Evolutionary conservation across 2,888 invertebrate species (phyloP).

Genomic region (Ophion ellenae): DNA sequence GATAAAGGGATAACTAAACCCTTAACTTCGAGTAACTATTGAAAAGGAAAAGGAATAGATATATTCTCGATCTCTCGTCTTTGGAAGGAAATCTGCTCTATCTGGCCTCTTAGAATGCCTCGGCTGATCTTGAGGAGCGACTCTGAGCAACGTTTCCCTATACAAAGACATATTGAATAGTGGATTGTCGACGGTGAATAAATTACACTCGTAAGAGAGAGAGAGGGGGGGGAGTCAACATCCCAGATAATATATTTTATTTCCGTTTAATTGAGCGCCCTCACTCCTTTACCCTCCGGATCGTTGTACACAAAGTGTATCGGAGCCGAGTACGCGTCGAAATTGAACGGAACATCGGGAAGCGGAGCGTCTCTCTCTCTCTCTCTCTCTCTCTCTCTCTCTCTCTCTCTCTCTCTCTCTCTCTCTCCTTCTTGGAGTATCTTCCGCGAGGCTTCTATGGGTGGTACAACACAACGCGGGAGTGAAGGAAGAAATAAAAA

Average conservation of each 20-base stretch:
- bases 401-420: too few species aligned
- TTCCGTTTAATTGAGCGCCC: constrained; percentile 64
- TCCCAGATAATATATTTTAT: constrained; percentile 58
- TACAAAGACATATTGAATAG: constrained; percentile 53
- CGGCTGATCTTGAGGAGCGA: constrained; percentile 44
- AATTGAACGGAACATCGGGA: constrained; percentile 47
- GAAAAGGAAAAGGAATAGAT: background rate
- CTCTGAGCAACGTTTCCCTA: constrained; percentile 39
- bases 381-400: background rate
- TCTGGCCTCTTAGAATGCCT: constrained; percentile 1
- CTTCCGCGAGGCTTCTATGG: constrained; percentile 44
- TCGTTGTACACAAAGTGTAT: constrained; percentile 8
- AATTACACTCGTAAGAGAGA: constrained; percentile 44
- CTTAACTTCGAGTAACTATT: background rate
- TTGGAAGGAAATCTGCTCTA: background rate
- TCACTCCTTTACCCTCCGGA: constrained; percentile 10
- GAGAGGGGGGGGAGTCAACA: constrained; percentile 34
- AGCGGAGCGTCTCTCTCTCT: constrained; percentile 13
- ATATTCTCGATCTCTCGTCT: background rate
- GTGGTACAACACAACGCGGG: constrained; percentile 29
- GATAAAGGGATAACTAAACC: background rate
- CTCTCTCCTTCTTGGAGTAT: background rate
- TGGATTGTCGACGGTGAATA: constrained; percentile 56
- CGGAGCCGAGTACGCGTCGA: constrained; percentile 38
- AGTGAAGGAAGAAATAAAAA: constrained; percentile 22